Evolutionary conservation across 2,888 invertebrate species (phyloP), one percentile per base, ranked within the genome.

Genomic region (Fissipunctia ypsillon): DNA sequence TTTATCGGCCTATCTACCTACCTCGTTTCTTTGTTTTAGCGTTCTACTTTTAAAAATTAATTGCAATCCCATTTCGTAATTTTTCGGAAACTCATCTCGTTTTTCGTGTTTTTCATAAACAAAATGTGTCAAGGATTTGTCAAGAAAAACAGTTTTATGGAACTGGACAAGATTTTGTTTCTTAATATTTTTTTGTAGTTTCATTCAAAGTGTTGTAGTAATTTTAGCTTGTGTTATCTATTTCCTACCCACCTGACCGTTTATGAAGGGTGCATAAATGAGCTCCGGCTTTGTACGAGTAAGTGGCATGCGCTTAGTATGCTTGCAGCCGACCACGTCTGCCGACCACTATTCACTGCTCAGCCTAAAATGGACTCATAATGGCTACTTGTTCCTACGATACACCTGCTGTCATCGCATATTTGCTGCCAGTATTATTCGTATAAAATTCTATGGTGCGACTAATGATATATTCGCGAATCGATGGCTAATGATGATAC

Each of bases 251-350:
- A 93, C 90, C 91, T 93, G 93, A 93, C 91, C 93, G 93, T 92
- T 92, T 92, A 93, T 90, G 93, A 94, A 94, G 95, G 95, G 95
- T 95, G 95, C 95, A 95, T 95, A 94, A 95, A 94, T 95, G 93
- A 95, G 92, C 89, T 86, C 87, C 90, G 91, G 87, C 86, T 90
- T 83, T 85, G 87, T 88, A 88, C 77, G 68, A 68, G 80, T 80
- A 81, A 89, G 87, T 87, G 88, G 90, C 84, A 84, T 89, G 90
- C 89, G 91, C 88, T 89, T 89, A 88, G 90, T 88, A 90, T 91
- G 94, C 94, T 93, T 93, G 94, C 92, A 89, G 93, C 92, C 90
- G 89, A 84, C 91, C 91, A 91, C 93, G 91, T 89, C 90, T 88
- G 89, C 84, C 89, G 89, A 89, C 91, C 88, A 93, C 93, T 94